phyloP scores from a whole-genome alignment of 1,140 invertebrate species.

The Papilio polyxenes region DNA sequence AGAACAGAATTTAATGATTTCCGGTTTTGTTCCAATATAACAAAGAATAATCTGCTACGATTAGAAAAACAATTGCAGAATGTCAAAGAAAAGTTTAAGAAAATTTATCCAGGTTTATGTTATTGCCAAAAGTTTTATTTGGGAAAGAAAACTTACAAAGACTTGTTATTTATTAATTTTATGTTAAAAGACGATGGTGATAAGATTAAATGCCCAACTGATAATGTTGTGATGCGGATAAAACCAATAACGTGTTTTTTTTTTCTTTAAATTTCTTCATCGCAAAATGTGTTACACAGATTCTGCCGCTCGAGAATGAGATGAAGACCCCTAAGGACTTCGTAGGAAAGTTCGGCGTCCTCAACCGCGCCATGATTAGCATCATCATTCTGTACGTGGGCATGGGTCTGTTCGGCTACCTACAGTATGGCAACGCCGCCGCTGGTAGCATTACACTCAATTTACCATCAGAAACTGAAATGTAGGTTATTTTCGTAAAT shows the following conservation, averaged over 20 bases:
- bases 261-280: slow-evolving; percentile 32
- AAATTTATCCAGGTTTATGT: too few relatives aligned
- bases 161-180: too few relatives aligned
- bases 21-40: too few relatives aligned
- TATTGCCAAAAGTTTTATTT: too few relatives aligned
- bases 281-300: slow-evolving; percentile 75
- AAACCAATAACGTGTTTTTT: not conserved
- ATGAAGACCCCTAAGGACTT: slow-evolving; percentile 90
- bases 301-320: slow-evolving; percentile 92
- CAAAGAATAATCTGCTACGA: too few relatives aligned
- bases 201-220: too few relatives aligned
- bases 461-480: slow-evolving; percentile 81
- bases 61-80: too few relatives aligned
- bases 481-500: slow-evolving; percentile 71
- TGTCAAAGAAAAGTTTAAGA: too few relatives aligned
- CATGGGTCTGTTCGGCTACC: slow-evolving; percentile 90
- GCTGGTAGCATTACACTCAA: slow-evolving; percentile 87
- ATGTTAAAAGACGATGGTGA: too few relatives aligned
- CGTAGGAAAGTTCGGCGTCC: slow-evolving; percentile 85
- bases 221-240: not conserved
- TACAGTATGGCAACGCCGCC: slow-evolving; percentile 85
- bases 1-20: too few relatives aligned
- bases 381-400: slow-evolving; percentile 87
- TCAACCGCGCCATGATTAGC: slow-evolving; percentile 88
- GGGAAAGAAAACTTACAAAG: not conserved